Conservation (phyloP, 2,797 vertebrate species). For the Poeciliopsis paucimaculata region DNA sequence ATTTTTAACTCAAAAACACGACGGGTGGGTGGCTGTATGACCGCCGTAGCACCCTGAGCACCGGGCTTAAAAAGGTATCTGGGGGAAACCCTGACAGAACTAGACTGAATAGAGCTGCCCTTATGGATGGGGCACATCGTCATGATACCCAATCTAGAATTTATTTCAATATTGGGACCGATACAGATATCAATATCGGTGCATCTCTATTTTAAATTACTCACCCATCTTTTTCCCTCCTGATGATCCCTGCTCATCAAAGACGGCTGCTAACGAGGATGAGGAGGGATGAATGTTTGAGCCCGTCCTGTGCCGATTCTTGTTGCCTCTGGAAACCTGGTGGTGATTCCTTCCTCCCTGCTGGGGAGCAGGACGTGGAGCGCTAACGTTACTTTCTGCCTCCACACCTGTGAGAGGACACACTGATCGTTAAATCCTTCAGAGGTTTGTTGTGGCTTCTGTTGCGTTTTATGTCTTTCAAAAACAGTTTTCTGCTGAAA, state of each 20-base stretch:
- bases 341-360: constrained; percentile 69
- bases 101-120: no score
- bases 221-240: constrained; percentile 79
- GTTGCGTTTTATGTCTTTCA: neutral
- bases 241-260: constrained; percentile 64
- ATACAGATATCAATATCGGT: no score
- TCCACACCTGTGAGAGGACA: constrained; percentile 69
- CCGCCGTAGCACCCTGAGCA: no score
- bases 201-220: constrained; percentile 1
- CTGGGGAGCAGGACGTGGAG: constrained; percentile 64
- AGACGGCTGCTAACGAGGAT: constrained; percentile 32
- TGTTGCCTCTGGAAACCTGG: constrained; percentile 71
- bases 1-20: no score
- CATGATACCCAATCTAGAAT: no score
- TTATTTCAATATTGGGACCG: no score
- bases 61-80: no score
- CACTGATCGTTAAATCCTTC: neutral
- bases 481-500: neutral
- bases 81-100: no score
- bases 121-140: no score
- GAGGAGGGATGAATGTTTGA: constrained; percentile 58
- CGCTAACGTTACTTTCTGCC: constrained; percentile 65
- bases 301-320: constrained; percentile 64
- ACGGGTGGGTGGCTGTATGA: no score
- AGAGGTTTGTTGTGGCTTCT: neutral